Evolutionary conservation across 2,113 vertebrate species (phyloP).

Genomic region (Festucalex cinctus): DNA sequence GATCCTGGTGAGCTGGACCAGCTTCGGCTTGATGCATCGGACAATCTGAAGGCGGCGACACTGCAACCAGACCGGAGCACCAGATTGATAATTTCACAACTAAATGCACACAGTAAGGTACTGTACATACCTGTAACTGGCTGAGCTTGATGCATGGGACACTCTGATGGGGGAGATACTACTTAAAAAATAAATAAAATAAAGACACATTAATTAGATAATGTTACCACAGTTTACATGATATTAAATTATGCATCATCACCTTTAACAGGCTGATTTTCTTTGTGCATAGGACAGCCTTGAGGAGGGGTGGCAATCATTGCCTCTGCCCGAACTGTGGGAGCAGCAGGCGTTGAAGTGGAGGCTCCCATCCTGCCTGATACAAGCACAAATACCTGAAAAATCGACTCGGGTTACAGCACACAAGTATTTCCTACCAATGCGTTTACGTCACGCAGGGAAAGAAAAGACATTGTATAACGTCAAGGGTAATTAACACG

Average conservation of each 20-base stretch:
- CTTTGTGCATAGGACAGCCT: conserved; percentile 79
- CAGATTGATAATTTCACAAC: background rate
- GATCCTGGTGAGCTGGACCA: conserved; percentile 76
- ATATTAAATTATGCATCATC: background rate
- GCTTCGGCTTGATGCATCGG: conserved; percentile 72
- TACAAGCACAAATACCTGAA: background rate
- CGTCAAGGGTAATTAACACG: background rate
- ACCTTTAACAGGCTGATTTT: conserved; percentile 58
- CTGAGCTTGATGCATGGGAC: conserved; percentile 73
- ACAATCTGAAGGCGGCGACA: conserved; percentile 69
- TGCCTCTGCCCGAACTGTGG: conserved; percentile 41
- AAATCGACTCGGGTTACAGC: background rate
- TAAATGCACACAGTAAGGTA: background rate
- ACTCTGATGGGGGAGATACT: conserved; percentile 66
- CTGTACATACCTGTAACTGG: background rate
- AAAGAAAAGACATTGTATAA: background rate
- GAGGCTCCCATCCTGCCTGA: conserved; percentile 76
- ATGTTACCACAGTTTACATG: background rate
- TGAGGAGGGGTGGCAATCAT: conserved; percentile 51
- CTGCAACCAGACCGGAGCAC: conserved; percentile 12
- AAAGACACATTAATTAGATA: background rate
- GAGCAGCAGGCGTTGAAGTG: conserved; percentile 61
- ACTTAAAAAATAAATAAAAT: background rate
- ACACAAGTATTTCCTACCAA: background rate
- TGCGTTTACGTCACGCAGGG: background rate